phyloP scores from a whole-genome alignment of 2,797 vertebrate genomes.

The Ammospiza maritima region DNA sequence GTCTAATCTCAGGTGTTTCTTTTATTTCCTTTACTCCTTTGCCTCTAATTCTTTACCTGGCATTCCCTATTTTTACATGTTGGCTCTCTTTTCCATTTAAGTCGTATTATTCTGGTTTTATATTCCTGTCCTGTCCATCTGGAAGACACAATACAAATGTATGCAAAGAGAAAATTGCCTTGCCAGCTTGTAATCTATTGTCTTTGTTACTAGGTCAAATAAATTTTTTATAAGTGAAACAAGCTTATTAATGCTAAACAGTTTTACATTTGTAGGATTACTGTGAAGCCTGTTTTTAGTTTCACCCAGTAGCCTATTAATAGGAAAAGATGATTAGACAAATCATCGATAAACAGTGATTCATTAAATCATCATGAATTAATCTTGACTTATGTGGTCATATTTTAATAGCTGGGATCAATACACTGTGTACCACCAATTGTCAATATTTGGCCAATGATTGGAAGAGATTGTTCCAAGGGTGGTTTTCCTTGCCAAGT shows the following conservation, averaged over 20 bases:
- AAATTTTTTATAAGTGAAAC: slow-evolving; percentile 17
- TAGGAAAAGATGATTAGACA: not conserved
- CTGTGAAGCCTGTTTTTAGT: not conserved
- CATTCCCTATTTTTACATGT: not conserved
- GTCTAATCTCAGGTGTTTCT: not conserved
- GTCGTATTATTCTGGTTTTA: not conserved
- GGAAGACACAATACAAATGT: not conserved
- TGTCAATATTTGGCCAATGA: not conserved
- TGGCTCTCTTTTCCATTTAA: not conserved
- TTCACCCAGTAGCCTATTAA: not conserved
- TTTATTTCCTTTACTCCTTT: not conserved
- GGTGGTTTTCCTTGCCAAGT: not conserved
- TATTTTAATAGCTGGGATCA: not conserved
- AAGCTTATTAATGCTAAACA: slow-evolving; percentile 1
- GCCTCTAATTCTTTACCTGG: not conserved
- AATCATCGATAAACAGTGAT: not conserved
- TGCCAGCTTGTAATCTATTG: not conserved
- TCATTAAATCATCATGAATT: not conserved
- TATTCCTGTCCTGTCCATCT: not conserved
- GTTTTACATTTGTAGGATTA: not conserved
- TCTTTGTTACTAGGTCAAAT: slow-evolving; percentile 14
- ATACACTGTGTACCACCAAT: not conserved
- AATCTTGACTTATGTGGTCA: not conserved
- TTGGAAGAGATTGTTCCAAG: not conserved
- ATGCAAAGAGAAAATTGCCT: not conserved